A percentile compares a stretch with the other conserved stretches of the same genome.
These are phyloP conservation scores for Drosophila differens DNA, from an alignment of 2,888 invertebrate genomes.

Conservation along the genomic window DNA sequence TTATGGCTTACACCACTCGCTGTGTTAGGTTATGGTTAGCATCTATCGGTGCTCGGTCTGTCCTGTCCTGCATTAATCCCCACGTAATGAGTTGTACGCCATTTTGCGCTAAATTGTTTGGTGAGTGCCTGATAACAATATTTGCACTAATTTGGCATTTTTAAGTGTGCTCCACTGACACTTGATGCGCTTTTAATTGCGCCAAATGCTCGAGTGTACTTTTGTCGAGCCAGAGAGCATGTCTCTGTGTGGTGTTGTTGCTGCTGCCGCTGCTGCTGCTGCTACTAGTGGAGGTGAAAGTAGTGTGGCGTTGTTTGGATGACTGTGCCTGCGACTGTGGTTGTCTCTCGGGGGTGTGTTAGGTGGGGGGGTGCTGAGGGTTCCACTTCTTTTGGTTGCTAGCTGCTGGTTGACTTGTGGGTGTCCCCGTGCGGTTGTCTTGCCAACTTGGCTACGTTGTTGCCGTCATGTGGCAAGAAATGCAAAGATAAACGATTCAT, in stretches of 20 bases:
- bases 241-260: conserved; percentile 22
- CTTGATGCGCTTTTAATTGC: conserved; percentile 85
- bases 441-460: conserved; percentile 61
- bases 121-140: conserved; percentile 83
- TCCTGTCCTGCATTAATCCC: conserved; percentile 78
- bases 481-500: conserved; percentile 82
- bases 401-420: conserved; percentile 24
- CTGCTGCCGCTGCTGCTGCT: background rate
- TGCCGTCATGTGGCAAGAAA: conserved; percentile 76
- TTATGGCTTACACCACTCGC: background rate
- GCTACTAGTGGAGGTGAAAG: background rate
- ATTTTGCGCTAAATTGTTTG: conserved; percentile 84
- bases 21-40: conserved; percentile 8
- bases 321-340: conserved; percentile 19
- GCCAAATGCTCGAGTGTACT: conserved; percentile 81
- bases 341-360: background rate
- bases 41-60: conserved; percentile 10
- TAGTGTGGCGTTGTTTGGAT: conserved; percentile 20
- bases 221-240: conserved; percentile 37
- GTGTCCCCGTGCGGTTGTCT: conserved; percentile 64
- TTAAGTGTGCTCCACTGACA: conserved; percentile 84
- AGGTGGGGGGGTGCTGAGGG: background rate
- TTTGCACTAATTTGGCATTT: conserved; percentile 85
- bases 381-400: conserved; percentile 4
- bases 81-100: conserved; percentile 84